Evolutionary conservation across 2,888 invertebrate genomes (phyloP), one percentile per base, ranked within the genome.

Genomic region (Acrocera orbiculus): DNA sequence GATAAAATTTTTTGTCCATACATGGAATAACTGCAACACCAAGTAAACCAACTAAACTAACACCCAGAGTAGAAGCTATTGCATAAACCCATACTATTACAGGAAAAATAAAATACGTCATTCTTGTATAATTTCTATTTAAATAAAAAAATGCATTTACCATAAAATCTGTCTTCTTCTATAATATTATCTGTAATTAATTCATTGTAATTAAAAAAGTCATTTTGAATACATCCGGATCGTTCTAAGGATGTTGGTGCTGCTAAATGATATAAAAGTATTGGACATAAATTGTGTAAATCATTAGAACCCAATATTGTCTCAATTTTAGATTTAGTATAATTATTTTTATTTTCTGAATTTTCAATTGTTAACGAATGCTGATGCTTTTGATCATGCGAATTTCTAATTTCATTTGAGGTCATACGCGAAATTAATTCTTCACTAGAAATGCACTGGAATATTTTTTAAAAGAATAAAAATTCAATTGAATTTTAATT

Each of bases 1-100:
- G 81, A 54, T 90, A 93, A 54, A 83, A 85, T 11, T 70, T 69
- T 46, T 79, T 74, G 54, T 81, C 80, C 82, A 93, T 87, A 25
- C 87, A 73, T 1, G 92, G 92, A 49, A 93, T 86, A 6, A 90
- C 81, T 4, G 79, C 80, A 9, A 92, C 81, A 3, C 89, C 85
- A 10, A 87, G 61, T 26, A 93, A 61, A 8, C 92, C 92, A 47
- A 87, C 82, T 4, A 85, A 68, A 50, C 87, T 86, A 43, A 90
- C 89, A 16, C 82, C 67, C 6, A 82, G 56, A 44, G 92, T 85
- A 38, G 89, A 78, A 16, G 76, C 50, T 5, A 73, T 72, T 3
- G 89, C 82, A 53, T 82, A 90, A 8, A 82, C 50, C 90, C 90
- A 92, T 5, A 83, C 86, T 60, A 58, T 48, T 35, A 30, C 27